Evolutionary conservation across 2,113 vertebrate genomes (phyloP).

Genomic region (Leiothrix lutea): DNA sequence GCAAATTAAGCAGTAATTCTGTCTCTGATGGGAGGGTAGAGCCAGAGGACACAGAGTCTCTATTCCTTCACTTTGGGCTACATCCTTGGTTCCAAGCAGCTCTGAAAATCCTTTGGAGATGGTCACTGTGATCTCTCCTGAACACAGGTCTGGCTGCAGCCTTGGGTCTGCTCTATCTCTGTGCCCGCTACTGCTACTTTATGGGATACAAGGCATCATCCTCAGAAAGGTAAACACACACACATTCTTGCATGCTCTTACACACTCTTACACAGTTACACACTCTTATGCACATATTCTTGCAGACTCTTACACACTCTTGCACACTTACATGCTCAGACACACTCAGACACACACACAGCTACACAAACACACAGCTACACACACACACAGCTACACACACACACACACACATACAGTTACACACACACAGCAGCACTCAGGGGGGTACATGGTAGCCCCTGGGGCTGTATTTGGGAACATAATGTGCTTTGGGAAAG

Average conservation of each 20-base stretch:
- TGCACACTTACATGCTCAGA: background rate
- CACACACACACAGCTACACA: background rate
- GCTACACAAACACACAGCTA: background rate
- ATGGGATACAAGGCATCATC: constrained; percentile 78
- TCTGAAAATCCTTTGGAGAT: background rate
- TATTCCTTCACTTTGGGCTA: background rate
- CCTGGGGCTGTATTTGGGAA: background rate
- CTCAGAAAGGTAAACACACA: constrained; percentile 75
- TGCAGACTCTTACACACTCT: background rate
- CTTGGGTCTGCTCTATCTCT: constrained; percentile 83
- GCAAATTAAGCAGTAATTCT: background rate
- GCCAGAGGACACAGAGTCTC: background rate
- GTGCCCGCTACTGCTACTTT: constrained; percentile 83
- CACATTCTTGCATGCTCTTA: background rate
- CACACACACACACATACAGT: background rate
- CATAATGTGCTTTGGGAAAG: background rate
- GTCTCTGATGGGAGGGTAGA: background rate
- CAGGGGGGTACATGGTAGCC: background rate
- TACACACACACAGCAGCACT: background rate
- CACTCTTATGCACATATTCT: background rate
- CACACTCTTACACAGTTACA: background rate
- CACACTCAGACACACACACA: background rate
- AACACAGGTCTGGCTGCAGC: constrained; percentile 75
- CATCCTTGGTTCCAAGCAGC: background rate
- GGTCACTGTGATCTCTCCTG: background rate